Percentiles rank a stretch among this genome's conserved stretches.
These are phyloP conservation scores for Plusia festucae DNA, from an alignment of 2,888 invertebrate species.

Conservation along the genomic window DNA sequence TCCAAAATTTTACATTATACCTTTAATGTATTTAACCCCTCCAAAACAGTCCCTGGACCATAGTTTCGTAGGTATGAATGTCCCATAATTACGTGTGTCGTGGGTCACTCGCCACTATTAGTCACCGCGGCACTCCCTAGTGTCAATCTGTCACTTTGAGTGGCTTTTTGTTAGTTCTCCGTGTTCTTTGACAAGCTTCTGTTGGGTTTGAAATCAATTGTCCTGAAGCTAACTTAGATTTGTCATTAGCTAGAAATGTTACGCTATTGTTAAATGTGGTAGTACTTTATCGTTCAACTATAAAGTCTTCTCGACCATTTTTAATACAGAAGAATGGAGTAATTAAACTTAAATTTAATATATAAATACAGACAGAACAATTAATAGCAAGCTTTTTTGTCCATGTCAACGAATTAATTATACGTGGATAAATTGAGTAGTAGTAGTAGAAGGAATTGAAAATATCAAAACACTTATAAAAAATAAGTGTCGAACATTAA, in stretches of 20 bases:
- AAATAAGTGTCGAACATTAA: no score
- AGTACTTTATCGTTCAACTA: no score
- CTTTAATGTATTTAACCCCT: constrained; percentile 10
- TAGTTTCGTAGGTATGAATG: constrained; percentile 45
- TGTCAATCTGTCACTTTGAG: constrained; percentile 56
- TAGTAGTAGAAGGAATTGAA: no score
- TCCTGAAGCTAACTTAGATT: background rate
- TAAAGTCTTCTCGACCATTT: no score
- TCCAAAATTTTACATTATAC: background rate
- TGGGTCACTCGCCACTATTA: constrained; percentile 53
- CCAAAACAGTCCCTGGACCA: constrained; percentile 16
- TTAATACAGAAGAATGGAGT: no score
- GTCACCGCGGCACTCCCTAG: constrained; percentile 52
- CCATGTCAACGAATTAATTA: no score
- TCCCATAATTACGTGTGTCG: constrained; percentile 50
- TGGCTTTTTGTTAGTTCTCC: constrained; percentile 54
- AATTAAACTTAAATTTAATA: no score
- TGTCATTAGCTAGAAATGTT: background rate
- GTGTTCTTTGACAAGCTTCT: constrained; percentile 15
- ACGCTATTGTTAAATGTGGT: background rate
- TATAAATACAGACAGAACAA: no score
- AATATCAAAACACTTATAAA: no score
- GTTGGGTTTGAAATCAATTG: constrained; percentile 42
- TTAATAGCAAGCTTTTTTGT: no score
- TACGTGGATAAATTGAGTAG: no score